Conservation (phyloP, 2,113 vertebrate species). For the Ramphastos sulfuratus region DNA sequence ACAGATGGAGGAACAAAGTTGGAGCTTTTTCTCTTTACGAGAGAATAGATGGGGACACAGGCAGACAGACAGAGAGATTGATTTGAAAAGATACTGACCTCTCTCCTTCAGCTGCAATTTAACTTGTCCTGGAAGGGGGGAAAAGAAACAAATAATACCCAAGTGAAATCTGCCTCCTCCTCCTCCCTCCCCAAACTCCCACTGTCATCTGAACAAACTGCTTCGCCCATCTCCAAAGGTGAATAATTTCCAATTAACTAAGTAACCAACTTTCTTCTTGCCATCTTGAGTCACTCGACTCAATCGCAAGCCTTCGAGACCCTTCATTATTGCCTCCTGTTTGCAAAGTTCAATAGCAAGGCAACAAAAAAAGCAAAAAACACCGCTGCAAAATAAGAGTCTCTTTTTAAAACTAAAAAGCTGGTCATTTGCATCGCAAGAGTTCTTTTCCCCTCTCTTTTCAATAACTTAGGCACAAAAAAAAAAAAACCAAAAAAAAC, state of each 20-base stretch:
- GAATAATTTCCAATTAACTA: constrained; percentile 64
- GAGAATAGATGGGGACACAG: constrained; percentile 23
- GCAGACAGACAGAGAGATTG: constrained; percentile 32
- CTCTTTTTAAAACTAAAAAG: constrained; percentile 59
- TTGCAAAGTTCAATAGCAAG: constrained; percentile 72
- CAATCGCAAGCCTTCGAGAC: constrained; percentile 60
- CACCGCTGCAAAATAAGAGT: constrained; percentile 76
- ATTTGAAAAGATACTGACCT: constrained; percentile 54
- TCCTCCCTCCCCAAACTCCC: background rate
- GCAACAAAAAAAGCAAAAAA: background rate
- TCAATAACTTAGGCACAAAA: background rate
- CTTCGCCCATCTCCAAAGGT: constrained; percentile 45
- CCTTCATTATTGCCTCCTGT: constrained; percentile 55
- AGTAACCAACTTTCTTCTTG: constrained; percentile 56
- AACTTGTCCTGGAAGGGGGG: constrained; percentile 1
- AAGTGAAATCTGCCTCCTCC: background rate
- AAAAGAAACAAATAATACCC: background rate
- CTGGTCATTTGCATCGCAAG: background rate
- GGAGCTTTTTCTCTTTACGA: constrained; percentile 29
- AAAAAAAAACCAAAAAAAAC: background rate
- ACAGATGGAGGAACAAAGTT: constrained; percentile 49
- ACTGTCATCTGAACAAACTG: constrained; percentile 42
- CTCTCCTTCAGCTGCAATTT: constrained; percentile 50
- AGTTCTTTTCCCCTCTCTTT: background rate
- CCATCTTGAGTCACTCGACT: constrained; percentile 49